Base-by-base conservation (phyloP, 2,888 invertebrate genomes). In the Eristalinus sepulchralis region DNA sequence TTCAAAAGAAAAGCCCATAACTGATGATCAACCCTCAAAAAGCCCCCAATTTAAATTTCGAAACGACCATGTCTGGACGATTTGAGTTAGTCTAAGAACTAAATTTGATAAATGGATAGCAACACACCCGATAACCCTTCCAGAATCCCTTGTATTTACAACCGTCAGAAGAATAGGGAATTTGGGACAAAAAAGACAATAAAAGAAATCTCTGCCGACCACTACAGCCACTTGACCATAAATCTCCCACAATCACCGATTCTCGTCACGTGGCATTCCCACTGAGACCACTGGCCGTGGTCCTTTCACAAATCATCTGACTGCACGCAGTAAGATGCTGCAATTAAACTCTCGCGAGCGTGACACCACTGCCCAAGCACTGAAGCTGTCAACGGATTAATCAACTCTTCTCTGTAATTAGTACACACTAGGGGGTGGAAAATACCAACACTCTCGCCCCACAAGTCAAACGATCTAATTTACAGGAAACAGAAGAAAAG, bases 311-410 rank as follows among this genome's bases (percentile, higher is more conserved):
- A 17, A 17, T n/a, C 66, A 27, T 47, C 47, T 31, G 8, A 17
- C 27, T 27, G 5, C 47, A n/a, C 36, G 17, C 34, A 24, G 2
- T 27, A 13, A 0, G 39, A 39, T 1, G 53, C 27, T 17, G 24
- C 24, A 17, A 34, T 60, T 17, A 47, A 47, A 31, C 13, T 13
- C 17, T 33, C 4, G 33, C 6, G 24, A 57, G 34, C 63, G 20
- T 81, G 63, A 59, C 68, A 27, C 33, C 34, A 67, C 2, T 53
- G 57, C 10, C 55, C 9, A 36, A 72, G 17, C 68, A 75, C 47
- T 59, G 64, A 77, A 71, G 76, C 60, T 71, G 64, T 66, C 34
- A 71, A 66, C 76, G 77, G 66, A 82, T 66, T 77, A 71, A 77
- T 77, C 60, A 66, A 70, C 57, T 27, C 75, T 39, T 63, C 22